Conservation (phyloP, 2,113 vertebrate genomes). For the Megaleporinus macrocephalus region DNA sequence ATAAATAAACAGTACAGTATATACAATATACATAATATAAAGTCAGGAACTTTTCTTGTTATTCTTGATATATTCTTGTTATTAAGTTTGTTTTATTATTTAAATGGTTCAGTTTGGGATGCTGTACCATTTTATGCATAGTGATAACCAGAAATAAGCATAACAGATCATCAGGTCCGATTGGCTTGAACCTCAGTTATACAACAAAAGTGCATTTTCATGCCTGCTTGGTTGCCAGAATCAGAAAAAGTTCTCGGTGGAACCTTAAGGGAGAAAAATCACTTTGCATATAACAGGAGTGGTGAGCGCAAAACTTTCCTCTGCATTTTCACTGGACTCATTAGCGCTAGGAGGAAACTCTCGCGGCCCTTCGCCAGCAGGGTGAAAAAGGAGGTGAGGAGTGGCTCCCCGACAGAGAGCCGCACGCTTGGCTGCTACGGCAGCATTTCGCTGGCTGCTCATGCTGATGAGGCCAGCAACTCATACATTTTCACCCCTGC, state of each 20-base stretch:
- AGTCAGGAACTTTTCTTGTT: too few species aligned
- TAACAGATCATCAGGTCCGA: too few species aligned
- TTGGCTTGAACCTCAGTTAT: not conserved
- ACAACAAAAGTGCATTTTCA: constrained; percentile 9
- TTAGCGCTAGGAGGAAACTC: constrained; percentile 66
- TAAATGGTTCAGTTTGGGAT: not conserved
- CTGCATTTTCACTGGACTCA: constrained; percentile 64
- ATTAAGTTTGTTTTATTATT: too few species aligned
- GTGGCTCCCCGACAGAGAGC: constrained; percentile 56
- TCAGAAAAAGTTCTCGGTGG: constrained; percentile 35
- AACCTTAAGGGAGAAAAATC: constrained; percentile 17
- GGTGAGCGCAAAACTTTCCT: constrained; percentile 45
- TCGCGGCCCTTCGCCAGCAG: constrained; percentile 63
- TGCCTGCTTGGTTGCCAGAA: constrained; percentile 21
- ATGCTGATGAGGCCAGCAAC: constrained; percentile 50
- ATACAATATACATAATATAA: too few species aligned
- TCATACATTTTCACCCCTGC: constrained; percentile 62
- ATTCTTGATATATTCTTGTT: too few species aligned
- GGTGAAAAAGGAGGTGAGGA: constrained; percentile 64
- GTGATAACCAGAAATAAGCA: too few species aligned
- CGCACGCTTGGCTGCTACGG: constrained; percentile 24
- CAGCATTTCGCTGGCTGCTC: constrained; percentile 40
- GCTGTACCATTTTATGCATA: not conserved
- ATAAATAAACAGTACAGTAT: too few species aligned
- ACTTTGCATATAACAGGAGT: constrained; percentile 45